Conservation (phyloP, 1,140 invertebrate genomes). For the Brachionus calyciflorus region DNA sequence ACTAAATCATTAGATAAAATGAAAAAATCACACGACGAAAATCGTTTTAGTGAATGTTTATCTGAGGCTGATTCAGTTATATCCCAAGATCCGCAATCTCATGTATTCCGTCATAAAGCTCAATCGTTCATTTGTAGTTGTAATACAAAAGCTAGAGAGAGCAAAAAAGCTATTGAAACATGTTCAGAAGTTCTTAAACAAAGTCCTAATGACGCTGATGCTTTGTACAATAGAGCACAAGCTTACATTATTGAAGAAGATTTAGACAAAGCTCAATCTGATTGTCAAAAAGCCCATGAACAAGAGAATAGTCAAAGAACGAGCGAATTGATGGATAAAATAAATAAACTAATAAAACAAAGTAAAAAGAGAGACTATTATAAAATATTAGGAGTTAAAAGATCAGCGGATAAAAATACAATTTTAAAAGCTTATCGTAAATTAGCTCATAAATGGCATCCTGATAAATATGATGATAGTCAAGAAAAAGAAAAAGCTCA, state of each 20-base stretch:
- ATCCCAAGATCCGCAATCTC: constrained; percentile 69
- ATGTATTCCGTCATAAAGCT: constrained; percentile 72
- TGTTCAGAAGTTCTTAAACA: constrained; percentile 79
- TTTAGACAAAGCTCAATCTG: constrained; percentile 85
- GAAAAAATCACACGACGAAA: constrained; percentile 68
- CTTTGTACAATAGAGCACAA: constrained; percentile 86
- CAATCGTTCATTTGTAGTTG: constrained; percentile 63
- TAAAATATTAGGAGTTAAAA: constrained; percentile 79
- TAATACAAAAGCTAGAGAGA: constrained; percentile 61
- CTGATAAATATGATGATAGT: constrained; percentile 91
- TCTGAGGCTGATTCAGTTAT: constrained; percentile 68
- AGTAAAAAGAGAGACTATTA: constrained; percentile 93
- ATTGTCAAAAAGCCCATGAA: constrained; percentile 80
- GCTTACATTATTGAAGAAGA: constrained; percentile 83
- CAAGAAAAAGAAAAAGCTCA: constrained; percentile 91
- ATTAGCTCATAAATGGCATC: constrained; percentile 92
- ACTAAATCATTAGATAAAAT: constrained; percentile 77
- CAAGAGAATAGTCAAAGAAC: constrained; percentile 78
- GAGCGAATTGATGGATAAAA: constrained; percentile 80
- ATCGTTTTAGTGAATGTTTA: constrained; percentile 75
- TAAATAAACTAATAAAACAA: constrained; percentile 89
- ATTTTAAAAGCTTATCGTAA: constrained; percentile 96
- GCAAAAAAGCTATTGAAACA: constrained; percentile 67
- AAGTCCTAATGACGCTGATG: constrained; percentile 67
- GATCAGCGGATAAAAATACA: constrained; percentile 80